These are phyloP conservation scores for Tenrec ecaudatus DNA, from an alignment of 2,113 vertebrate genomes.

Conservation along the genomic window DNA sequence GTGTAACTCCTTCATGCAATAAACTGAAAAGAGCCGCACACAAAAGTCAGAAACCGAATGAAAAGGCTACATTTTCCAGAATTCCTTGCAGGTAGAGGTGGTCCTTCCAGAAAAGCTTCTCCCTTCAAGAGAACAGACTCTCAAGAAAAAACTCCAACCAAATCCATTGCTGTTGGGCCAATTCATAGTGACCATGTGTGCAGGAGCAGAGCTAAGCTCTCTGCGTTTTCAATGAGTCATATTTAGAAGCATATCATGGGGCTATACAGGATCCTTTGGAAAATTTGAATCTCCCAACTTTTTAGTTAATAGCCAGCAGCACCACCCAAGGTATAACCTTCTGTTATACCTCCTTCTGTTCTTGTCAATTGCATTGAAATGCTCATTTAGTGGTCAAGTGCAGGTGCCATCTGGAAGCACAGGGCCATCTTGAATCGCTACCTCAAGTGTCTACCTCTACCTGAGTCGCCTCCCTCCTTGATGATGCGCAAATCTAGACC, in stretches of 20 bases:
- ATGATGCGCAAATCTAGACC: background rate
- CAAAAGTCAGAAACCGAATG: background rate
- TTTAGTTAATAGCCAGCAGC: background rate
- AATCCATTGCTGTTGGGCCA: background rate
- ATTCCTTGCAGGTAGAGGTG: background rate
- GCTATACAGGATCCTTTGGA: background rate
- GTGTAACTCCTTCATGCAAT: too few species aligned
- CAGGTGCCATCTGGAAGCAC: background rate
- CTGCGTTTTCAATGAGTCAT: background rate
- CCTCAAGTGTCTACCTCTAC: background rate
- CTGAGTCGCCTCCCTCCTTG: background rate
- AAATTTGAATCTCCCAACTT: background rate
- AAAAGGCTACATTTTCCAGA: constrained; percentile 38
- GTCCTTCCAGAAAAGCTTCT: background rate
- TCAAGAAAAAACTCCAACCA: background rate
- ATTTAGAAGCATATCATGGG: too few species aligned
- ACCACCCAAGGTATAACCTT: background rate
- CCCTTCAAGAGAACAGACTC: background rate
- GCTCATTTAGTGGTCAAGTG: background rate
- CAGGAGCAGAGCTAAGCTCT: background rate
- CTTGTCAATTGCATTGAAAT: background rate
- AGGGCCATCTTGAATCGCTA: background rate
- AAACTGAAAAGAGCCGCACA: too few species aligned
- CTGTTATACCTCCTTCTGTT: background rate
- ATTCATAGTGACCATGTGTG: background rate